phyloP scores from a whole-genome alignment of 2,888 invertebrate genomes.

The Coelopa pilipes region DNA sequence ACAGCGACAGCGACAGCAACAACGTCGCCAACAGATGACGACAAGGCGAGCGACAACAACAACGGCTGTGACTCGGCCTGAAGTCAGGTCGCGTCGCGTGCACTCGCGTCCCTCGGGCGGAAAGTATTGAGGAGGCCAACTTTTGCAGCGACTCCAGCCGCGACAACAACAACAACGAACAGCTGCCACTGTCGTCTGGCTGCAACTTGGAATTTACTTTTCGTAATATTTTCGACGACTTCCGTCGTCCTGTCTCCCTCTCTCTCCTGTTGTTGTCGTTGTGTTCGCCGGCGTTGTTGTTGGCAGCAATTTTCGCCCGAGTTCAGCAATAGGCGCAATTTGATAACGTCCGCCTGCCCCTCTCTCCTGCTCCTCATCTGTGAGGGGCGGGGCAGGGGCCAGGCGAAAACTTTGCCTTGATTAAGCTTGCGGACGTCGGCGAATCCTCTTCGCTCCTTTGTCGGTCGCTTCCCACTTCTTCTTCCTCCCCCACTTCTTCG shows the following conservation, averaged over 20 bases:
- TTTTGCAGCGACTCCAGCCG: neutral
- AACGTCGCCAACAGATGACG: no score
- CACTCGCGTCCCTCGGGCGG: no score
- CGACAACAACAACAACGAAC: neutral
- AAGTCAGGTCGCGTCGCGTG: no score
- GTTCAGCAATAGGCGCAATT: slow-evolving; percentile 30
- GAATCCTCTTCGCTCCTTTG: neutral
- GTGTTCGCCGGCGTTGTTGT: neutral
- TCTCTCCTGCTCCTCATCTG: neutral
- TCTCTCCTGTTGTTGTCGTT: no score
- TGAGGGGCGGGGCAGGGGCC: neutral
- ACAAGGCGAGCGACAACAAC: no score
- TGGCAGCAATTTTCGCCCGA: slow-evolving; percentile 13
- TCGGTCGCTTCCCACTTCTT: neutral
- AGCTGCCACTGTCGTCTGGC: no score
- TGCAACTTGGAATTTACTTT: slow-evolving; percentile 1
- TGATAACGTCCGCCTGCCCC: neutral
- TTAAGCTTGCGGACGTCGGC: slow-evolving; percentile 23
- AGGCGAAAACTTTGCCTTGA: slow-evolving; percentile 22
- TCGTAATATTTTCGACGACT: neutral
- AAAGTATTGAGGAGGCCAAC: no score
- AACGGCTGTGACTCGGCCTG: no score
- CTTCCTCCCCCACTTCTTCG: no score
- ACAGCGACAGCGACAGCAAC: no score
- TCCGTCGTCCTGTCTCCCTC: neutral